phyloP scores from a whole-genome alignment of 2,888 invertebrate genomes.

The Dromius quadrimaculatus region DNA sequence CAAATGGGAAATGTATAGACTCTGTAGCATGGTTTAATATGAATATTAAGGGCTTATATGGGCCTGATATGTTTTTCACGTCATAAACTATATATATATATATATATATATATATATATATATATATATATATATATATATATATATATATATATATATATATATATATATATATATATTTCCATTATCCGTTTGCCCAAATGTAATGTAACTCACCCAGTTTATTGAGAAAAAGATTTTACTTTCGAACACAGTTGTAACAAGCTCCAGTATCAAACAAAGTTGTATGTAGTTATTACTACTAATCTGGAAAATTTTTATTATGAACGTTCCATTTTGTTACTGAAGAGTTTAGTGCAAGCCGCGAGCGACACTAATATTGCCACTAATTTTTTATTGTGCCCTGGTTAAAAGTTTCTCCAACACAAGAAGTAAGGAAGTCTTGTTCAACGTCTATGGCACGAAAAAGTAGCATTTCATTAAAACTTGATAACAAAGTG shows the following conservation, averaged over 20 bases:
- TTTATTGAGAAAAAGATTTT: too few species aligned
- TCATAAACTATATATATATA: too few species aligned
- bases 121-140: too few species aligned
- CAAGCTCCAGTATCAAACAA: conserved; percentile 11
- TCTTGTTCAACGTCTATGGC: conserved; percentile 3
- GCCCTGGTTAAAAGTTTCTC: not conserved
- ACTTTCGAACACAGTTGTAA: conserved; percentile 10
- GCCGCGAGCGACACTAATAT: not conserved
- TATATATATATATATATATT: too few species aligned
- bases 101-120: too few species aligned
- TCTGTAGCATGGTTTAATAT: too few species aligned
- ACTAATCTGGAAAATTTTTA: conserved; percentile 22
- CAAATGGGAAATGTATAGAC: too few species aligned
- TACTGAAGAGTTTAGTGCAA: conserved; percentile 2
- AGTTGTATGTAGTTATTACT: conserved; percentile 12
- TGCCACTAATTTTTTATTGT: conserved; percentile 28
- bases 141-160: too few species aligned
- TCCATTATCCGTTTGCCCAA: too few species aligned
- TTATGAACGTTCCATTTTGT: not conserved
- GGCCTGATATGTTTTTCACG: too few species aligned
- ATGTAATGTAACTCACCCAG: too few species aligned
- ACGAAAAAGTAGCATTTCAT: conserved; percentile 12
- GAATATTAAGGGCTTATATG: too few species aligned
- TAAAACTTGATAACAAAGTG: conserved; percentile 23
- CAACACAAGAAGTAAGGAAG: not conserved